Percentiles rank a stretch among this genome's conserved stretches.
phyloP scores from a whole-genome alignment of 2,113 vertebrate genomes.

The Carassius gibelio region DNA sequence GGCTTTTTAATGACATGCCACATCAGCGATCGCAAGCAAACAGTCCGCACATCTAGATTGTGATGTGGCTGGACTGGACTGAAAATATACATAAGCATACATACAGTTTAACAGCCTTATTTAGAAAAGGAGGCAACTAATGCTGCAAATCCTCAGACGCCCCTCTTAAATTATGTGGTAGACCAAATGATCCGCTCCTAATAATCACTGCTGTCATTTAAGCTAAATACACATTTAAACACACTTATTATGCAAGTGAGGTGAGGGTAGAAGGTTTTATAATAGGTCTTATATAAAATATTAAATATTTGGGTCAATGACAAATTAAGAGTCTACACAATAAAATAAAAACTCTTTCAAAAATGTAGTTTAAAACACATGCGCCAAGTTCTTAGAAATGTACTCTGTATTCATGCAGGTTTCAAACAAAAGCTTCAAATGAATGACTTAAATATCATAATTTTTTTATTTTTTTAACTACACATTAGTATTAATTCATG shows the following conservation, averaged over 20 bases:
- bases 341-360: too few relatives aligned
- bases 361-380: background rate
- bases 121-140: background rate
- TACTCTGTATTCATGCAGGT: background rate
- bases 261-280: too few relatives aligned
- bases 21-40: conserved; percentile 34
- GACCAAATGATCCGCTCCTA: background rate
- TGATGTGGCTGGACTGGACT: background rate
- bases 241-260: background rate
- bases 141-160: conserved; percentile 5
- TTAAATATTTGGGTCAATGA: background rate
- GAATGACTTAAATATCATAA: too few relatives aligned
- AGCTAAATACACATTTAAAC: conserved; percentile 8
- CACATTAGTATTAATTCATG: background rate
- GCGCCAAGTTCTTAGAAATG: background rate
- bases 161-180: conserved; percentile 6
- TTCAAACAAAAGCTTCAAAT: background rate
- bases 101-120: background rate
- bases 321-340: background rate
- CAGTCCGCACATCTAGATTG: background rate
- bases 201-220: background rate
- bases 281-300: too few relatives aligned
- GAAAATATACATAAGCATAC: background rate
- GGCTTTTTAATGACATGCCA: conserved; percentile 48
- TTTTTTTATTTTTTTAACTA: background rate